Evolutionary conservation across 2,113 vertebrate species (phyloP), one percentile per base, ranked within the genome.

Genomic region (Sander lucioperca): DNA sequence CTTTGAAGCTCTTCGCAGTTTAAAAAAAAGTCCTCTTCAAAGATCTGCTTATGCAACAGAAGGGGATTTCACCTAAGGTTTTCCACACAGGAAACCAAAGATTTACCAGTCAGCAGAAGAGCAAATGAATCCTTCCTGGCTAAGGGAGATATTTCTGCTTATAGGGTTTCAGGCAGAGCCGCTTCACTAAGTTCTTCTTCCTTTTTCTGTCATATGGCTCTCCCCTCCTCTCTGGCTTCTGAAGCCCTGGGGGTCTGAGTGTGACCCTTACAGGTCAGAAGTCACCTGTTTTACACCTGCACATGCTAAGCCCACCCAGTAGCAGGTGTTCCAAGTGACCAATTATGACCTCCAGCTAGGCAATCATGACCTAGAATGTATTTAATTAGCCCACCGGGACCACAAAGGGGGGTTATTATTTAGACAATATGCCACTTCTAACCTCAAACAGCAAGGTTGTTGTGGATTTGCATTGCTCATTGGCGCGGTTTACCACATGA

Each of bases 251-350:
- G 62, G 80, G 75, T 70, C 53, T 63, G 30, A 39, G 15, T 16
- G 53, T 69, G 72, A 57, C 73, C 77, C 65, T 39, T 1, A 33
- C 15, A 75, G 79, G 82, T 84, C 76, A 80, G 12, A 71, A 77
- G 80, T 86, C 76, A 61, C 33, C 48, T 80, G 61, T 88, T 89
- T 88, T 48, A 91, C 88, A 89, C 80, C 82, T 88, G 90, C 67
- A 11, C 12, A 67, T 3, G 2, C 76, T 36, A 27, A 83, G 89
- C 82, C 90, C 86, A 85, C 86, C 88, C 72, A 82, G 69, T 12
- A 64, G 58, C 75, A 85, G 79, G 80, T 89, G 86, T 88, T 87
- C 67, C 77, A 82, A 36, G 39, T 86, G 82, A 90, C 77, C 77
- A 78, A 18, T 56, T 73, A 25, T 19, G 84, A 88, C 84, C 86